Evolutionary conservation across 1,140 invertebrate species (phyloP).

Genomic region (Elysia chlorotica): DNA sequence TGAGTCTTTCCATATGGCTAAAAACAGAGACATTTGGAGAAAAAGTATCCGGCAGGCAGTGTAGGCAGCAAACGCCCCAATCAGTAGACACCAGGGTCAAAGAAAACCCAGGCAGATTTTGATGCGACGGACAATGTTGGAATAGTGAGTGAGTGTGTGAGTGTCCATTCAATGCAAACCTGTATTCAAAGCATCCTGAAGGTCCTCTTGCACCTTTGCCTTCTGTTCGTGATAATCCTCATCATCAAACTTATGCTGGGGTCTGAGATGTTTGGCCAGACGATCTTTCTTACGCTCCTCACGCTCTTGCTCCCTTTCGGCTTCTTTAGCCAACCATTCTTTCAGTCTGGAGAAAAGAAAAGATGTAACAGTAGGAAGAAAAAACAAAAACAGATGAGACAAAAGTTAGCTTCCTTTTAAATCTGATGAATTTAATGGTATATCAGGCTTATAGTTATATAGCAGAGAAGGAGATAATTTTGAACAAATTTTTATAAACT

Average conservation of each 20-base stretch:
- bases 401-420: too few species aligned
- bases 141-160: too few species aligned
- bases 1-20: too few species aligned
- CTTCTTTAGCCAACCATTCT: slow-evolving; percentile 86
- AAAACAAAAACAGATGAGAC: too few species aligned
- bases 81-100: too few species aligned
- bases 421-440: background rate
- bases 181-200: slow-evolving; percentile 75
- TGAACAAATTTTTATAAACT: background rate
- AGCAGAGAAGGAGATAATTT: background rate
- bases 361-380: too few species aligned
- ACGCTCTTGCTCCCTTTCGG: slow-evolving; percentile 71
- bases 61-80: too few species aligned
- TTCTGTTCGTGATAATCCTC: slow-evolving; percentile 78
- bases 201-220: slow-evolving; percentile 75
- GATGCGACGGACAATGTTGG: too few species aligned
- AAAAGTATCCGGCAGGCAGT: too few species aligned
- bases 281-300: slow-evolving; percentile 79
- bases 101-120: too few species aligned
- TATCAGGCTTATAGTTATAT: background rate
- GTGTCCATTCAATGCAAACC: too few species aligned
- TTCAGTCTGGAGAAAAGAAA: slow-evolving; percentile 68
- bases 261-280: slow-evolving; percentile 71
- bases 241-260: slow-evolving; percentile 84
- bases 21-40: too few species aligned